A percentile compares a stretch with the other conserved stretches of the same genome.
phyloP scores from a whole-genome alignment of 2,888 invertebrate species.

The Sminthurinus aureus region DNA sequence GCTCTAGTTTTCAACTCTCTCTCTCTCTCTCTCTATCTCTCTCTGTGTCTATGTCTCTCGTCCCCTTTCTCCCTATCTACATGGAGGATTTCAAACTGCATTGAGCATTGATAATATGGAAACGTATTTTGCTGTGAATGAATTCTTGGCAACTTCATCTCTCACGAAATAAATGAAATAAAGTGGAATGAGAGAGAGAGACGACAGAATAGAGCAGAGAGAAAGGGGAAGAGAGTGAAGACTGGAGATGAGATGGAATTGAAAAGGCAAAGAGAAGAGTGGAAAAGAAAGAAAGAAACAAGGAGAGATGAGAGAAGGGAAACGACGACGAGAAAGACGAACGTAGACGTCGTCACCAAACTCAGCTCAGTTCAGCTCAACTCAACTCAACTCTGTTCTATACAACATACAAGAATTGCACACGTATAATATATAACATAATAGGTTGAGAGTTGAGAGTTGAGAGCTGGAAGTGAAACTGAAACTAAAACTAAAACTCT shows the following conservation, averaged over 20 bases:
- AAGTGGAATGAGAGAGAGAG: conserved; percentile 36
- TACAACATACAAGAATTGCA: not conserved
- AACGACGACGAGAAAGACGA: not conserved
- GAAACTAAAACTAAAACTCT: not conserved
- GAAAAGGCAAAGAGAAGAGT: conserved; percentile 2
- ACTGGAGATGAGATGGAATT: conserved; percentile 16
- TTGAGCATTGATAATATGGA: conserved; percentile 20
- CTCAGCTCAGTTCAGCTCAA: not conserved
- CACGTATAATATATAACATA: not conserved
- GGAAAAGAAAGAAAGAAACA: not conserved
- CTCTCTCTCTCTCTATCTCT: not conserved
- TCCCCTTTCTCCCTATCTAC: not conserved
- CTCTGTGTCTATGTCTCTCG: not conserved
- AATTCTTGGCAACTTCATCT: conserved; percentile 38
- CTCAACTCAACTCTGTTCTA: not conserved
- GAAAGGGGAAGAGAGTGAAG: conserved; percentile 27
- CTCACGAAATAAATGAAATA: conserved; percentile 39
- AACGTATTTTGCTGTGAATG: conserved; percentile 36
- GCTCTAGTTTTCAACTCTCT: too few species aligned
- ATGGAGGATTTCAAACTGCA: conserved; percentile 31
- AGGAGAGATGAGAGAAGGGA: not conserved
- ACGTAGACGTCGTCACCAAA: conserved; percentile 1
- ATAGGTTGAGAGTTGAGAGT: not conserved
- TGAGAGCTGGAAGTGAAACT: not conserved
- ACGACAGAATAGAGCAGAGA: not conserved